Base-by-base conservation (phyloP, 2,113 vertebrate species). In the Campylomormyrus numenius region DNA sequence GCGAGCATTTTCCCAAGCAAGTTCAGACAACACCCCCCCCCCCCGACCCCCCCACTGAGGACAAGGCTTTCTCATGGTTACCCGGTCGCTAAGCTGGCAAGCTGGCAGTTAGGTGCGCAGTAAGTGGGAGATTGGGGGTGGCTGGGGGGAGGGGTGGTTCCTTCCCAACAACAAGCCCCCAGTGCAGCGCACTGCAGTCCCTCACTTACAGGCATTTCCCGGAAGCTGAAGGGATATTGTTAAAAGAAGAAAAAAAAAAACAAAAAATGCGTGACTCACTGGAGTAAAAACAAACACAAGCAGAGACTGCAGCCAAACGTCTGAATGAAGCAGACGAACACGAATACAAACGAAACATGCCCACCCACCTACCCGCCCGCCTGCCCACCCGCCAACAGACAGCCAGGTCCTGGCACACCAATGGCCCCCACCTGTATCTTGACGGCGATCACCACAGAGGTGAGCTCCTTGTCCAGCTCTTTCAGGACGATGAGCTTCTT, bases 381-480 rank as follows among this genome's bases (percentile, higher is more conserved):
- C 52, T 1, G 52, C 52, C 17, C 52, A 6, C 52, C 52, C 3
- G 42, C 17, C 31, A 11, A 45, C 80, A 84, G 35, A 45, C 80
- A 46, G 8, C 42, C 19, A 24, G 42, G 39, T 7, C 45, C 42
- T 3, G 4, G 21, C 5, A 19, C 46, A 35, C 70, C 3, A 2
- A 85, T 2, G 2, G 24, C 15, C 92, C 94, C 91, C 91, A 96
- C 96, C 95, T 96, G 96, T 86, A 96, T 96, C 94, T 96, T 96
- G 74, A 96, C 96, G 0, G 95, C 95, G 5, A 96, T 96, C 89
- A 96, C 95, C 88, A 96, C 95, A 0, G 96, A 96, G 91, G 95
- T 97, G 85, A 98, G 96, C 89, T 98, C 97, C 93, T 97, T 98
- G 92, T 98, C 97, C 96, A 98, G 95, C 91, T 98, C 95, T 93